phyloP scores from a whole-genome alignment of 2,797 vertebrate species.

The Sciurus vulgaris region DNA sequence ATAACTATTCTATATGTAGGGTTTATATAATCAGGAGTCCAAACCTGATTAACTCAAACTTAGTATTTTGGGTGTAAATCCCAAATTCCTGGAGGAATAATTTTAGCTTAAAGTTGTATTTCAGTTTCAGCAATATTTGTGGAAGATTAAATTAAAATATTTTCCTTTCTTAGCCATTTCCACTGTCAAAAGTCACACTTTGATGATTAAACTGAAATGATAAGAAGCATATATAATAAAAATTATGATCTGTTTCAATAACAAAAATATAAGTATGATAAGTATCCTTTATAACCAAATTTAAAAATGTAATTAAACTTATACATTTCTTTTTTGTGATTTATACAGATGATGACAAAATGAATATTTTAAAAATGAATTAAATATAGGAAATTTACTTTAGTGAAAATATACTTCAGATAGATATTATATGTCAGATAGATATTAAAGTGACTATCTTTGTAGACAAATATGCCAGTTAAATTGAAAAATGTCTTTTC shows the following conservation, averaged over 20 bases:
- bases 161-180: conserved; percentile 72
- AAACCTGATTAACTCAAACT: conserved; percentile 16
- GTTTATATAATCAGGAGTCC: not conserved
- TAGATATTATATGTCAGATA: not conserved
- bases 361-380: not conserved
- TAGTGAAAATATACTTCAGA: not conserved
- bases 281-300: conserved; percentile 53
- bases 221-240: conserved; percentile 82
- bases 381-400: not conserved
- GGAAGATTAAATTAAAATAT: conserved; percentile 45
- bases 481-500: not conserved
- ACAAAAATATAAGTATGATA: conserved; percentile 68
- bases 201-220: conserved; percentile 77
- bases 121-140: conserved; percentile 66
- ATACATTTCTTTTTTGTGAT: conserved; percentile 8
- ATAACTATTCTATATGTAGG: conserved; percentile 41
- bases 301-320: conserved; percentile 70
- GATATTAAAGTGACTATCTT: not conserved
- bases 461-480: not conserved
- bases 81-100: not conserved
- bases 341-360: not conserved
- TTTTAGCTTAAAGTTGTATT: conserved; percentile 66
- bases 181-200: conserved; percentile 78
- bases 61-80: conserved; percentile 7
- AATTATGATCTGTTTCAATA: conserved; percentile 81